Evolutionary conservation across 2,888 invertebrate genomes (phyloP).

Genomic region (Onchidella celtica): DNA sequence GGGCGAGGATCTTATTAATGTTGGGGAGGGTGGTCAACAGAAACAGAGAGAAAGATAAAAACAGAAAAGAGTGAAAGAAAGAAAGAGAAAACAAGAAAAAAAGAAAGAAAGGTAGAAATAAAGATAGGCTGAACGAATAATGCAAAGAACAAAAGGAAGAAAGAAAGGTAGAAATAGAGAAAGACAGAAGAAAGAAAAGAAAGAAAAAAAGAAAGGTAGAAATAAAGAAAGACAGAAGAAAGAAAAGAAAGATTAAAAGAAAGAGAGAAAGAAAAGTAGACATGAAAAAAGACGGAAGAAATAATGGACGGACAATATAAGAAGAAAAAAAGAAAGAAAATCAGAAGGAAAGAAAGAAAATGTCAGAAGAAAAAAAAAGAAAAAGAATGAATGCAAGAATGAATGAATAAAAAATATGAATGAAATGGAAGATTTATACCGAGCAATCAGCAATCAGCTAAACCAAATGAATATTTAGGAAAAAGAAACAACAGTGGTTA

Average conservation of each 20-base stretch:
- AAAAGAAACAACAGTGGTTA: too few species aligned
- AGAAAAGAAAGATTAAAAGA: background rate
- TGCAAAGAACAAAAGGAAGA: background rate
- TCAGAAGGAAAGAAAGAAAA: background rate
- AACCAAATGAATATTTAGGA: too few species aligned
- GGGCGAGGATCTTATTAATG: too few species aligned
- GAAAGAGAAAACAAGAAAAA: background rate
- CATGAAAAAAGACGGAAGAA: background rate
- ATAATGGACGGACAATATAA: background rate
- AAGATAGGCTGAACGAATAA: background rate
- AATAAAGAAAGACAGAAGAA: constrained; percentile 1
- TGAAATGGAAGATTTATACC: too few species aligned
- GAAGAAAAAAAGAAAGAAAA: background rate
- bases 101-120: background rate
- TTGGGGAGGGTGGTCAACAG: too few species aligned
- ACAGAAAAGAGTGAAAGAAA: background rate
- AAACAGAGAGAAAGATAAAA: constrained; percentile 19
- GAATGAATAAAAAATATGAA: background rate
- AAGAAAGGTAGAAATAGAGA: background rate
- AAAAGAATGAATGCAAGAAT: background rate
- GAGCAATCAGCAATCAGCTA: too few species aligned
- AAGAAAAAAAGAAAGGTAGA: background rate
- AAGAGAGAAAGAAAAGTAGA: background rate
- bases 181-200: background rate
- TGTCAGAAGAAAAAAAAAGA: constrained; percentile 8